phyloP scores from a whole-genome alignment of 92 coral and sea anemone genomes.

The Parazoanthus darwini region DNA sequence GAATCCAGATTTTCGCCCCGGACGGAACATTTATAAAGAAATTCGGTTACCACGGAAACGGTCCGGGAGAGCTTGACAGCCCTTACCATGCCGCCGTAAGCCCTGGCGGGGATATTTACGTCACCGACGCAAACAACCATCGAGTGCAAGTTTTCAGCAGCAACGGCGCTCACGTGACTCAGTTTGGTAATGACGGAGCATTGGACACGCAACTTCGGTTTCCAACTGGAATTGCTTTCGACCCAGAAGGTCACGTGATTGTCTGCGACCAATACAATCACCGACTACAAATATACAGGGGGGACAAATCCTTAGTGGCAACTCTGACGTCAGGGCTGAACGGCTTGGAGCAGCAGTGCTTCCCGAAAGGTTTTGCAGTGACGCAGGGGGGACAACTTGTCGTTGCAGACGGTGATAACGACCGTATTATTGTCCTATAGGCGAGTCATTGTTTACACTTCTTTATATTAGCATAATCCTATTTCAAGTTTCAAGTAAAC shows the following conservation, averaged over 20 bases:
- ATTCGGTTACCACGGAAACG: slow-evolving; percentile 85
- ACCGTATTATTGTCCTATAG: slow-evolving; percentile 80
- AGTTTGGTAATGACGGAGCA: slow-evolving; percentile 60
- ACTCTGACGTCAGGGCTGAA: slow-evolving; percentile 74
- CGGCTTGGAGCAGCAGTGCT: slow-evolving; percentile 76
- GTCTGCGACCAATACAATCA: slow-evolving; percentile 97
- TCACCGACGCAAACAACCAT: slow-evolving; percentile 95
- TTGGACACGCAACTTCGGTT: slow-evolving; percentile 73
- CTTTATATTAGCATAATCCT: no score
- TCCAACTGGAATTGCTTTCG: slow-evolving; percentile 97
- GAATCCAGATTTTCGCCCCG: slow-evolving; percentile 77
- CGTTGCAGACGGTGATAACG: slow-evolving; percentile 96
- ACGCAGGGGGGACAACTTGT: slow-evolving; percentile 81
- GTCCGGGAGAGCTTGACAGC: slow-evolving; percentile 67
- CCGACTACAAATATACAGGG: slow-evolving; percentile 80
- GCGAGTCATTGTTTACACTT: background rate
- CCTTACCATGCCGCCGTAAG: slow-evolving; percentile 89
- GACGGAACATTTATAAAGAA: slow-evolving; percentile 75
- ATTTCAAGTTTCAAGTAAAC: no score
- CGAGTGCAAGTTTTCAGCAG: slow-evolving; percentile 87
- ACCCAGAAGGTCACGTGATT: slow-evolving; percentile 87
- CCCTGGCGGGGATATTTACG: slow-evolving; percentile 74
- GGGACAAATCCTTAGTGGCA: slow-evolving; percentile 69
- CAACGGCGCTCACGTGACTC: slow-evolving; percentile 74
- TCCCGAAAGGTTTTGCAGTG: slow-evolving; percentile 96